Base-by-base conservation (phyloP, 64 coral and sea anemone genomes). In the Porites lutea region DNA sequence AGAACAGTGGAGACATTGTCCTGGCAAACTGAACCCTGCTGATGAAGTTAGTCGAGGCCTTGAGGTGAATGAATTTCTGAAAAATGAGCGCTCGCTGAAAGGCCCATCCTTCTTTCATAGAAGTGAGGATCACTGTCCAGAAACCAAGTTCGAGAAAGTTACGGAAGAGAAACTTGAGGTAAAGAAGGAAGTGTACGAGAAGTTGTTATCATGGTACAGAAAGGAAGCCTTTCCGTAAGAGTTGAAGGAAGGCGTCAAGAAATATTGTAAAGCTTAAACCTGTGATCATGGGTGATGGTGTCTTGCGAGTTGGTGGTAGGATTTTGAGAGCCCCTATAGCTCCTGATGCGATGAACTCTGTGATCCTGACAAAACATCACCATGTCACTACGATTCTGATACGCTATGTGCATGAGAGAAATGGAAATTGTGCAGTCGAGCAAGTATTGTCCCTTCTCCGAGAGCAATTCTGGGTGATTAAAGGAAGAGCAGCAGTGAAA, bases 1-100 rank as follows among this genome's bases (percentile, higher is more conserved):
- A 43, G 55, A 90, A 11, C 71, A 90, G 48, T 80, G 88, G 64
- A 67, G 88, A 81, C 77, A 90, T n/a, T 90, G 88, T 47, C 88
- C 77, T 20, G 77, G 76, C 3, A 81, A 80, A 54, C 48, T 90
- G 21, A 81, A 70, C 50, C 76, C 48, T 12, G 77, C 76, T 3
- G 62, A 90, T 50, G 88, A 90, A 3, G 77, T 65, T n/a, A 66
- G 44, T 48, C 88, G 64, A 45, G 76, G 77, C 13, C 71, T 90
- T 15, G 74, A 69, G 77, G 48, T 71, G 45, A 20, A 70, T 7
- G 74, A 90, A 43, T 90, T 80, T 6, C 55, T 37, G 5, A 19
- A 81, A 10, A 78, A 90, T 49, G 21, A 90, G 5, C 76, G 77
- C 12, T 82, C 76, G 62, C 27, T 67, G 21, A 90, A 81, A 4